Base-by-base conservation (phyloP, 2,113 vertebrate species). In the Zosterops japonicus region DNA sequence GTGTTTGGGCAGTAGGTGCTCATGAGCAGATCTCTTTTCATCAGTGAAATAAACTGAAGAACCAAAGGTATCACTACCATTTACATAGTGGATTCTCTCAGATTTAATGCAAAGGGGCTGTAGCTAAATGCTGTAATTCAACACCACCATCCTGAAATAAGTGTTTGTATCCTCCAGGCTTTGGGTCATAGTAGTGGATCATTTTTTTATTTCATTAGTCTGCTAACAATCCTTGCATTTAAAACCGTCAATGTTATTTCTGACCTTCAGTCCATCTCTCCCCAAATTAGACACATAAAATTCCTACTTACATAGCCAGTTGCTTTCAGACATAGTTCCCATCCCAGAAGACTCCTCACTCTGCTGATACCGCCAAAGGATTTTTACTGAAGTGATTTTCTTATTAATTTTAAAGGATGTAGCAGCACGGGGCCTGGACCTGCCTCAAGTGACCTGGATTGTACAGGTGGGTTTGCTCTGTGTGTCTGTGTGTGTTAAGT, bases 371-470 rank as follows among this genome's bases (percentile, higher is more conserved):
- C 28, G 74, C 70, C 59, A 24, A 55, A 72, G 29, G 28, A 44
- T 57, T 92, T 83, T 91, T 63, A 83, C 76, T 90, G 57, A 94
- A 90, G 44, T 79, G 9, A 7, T 81, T 61, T 94, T 55, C 16
- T 67, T 83, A 14, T 89, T 93, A 5, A 46, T 97, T 91, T 97
- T 96, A 47, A 96, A 99, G 99, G 99, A 99, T 31, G 98, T 99
- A 12, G 99, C 99, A 69, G 99, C 99, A 28, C 98, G 99, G 60
- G 99, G 99, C 13, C 96, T 99, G 79, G 98, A 99, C 96, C 98
- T 99, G 28, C 98, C 98, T 72, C 98, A 98, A 27, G 99, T 99
- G 77, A 99, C 99, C 0, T 99, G 99, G 99, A 99, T 99, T 2
- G 72, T 99, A 47, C 99, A 99, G 99, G 99, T 99, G 96, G 92